These are phyloP conservation scores for Orthosia cruda DNA, from an alignment of 2,888 invertebrate species.

Conservation along the genomic window DNA sequence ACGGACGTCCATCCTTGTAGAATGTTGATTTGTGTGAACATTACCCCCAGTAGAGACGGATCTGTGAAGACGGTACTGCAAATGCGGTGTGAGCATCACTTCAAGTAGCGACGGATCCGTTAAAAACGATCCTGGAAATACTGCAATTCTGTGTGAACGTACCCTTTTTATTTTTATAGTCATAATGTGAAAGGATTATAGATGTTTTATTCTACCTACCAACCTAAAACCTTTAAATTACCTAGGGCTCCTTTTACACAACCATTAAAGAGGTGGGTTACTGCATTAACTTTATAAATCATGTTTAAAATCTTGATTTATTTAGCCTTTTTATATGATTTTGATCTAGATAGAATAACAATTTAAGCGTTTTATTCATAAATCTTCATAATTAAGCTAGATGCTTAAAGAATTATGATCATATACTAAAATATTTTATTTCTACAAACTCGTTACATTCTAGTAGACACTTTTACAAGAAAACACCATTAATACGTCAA, in stretches of 20 bases:
- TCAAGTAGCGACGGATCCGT: no score
- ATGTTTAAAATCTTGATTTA: background rate
- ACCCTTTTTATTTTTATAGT: background rate
- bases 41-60: no score
- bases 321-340: background rate
- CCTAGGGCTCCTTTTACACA: background rate
- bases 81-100: no score
- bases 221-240: no score
- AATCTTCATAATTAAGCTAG: background rate
- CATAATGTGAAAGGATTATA: background rate
- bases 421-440: constrained; percentile 2
- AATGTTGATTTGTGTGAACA: no score
- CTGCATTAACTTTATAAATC: background rate
- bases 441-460: constrained; percentile 20
- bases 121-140: no score
- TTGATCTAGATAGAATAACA: background rate
- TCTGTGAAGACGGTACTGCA: no score
- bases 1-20: no score
- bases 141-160: no score
- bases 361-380: background rate
- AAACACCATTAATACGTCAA: constrained; percentile 52
- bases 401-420: background rate
- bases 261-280: background rate
- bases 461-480: constrained; percentile 34
- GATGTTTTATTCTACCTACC: background rate